These are phyloP conservation scores for Felis chaus DNA, from an alignment of 2,113 vertebrate genomes.

Conservation along the genomic window DNA sequence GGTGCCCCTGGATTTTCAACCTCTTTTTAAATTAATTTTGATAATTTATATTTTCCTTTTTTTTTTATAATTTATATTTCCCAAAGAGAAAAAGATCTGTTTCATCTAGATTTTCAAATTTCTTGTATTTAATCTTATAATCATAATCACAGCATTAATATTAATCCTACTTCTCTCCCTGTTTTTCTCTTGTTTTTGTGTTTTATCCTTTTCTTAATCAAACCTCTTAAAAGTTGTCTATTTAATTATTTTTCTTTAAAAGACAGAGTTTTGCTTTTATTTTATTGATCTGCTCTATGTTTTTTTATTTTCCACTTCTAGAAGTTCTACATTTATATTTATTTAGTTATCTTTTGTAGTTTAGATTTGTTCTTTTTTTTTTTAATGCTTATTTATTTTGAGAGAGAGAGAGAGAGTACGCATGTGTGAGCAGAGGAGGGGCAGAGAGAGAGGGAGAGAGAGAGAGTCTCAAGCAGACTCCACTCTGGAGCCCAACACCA, in stretches of 20 bases:
- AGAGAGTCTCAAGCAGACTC: background rate
- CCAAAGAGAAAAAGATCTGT: background rate
- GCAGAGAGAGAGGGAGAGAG: background rate
- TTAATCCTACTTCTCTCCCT: background rate
- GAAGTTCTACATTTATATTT: background rate
- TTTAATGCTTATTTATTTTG: background rate
- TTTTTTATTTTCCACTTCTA: background rate
- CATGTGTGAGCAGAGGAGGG: background rate
- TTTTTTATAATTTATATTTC: background rate
- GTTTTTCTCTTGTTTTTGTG: background rate
- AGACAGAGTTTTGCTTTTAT: background rate
- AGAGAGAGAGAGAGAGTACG: background rate
- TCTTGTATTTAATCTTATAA: background rate
- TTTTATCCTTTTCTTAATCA: background rate
- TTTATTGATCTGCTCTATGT: background rate
- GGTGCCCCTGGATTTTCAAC: background rate
- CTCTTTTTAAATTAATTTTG: background rate
- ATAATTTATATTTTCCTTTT: background rate
- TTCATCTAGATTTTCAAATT: background rate
- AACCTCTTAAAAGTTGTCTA: background rate
- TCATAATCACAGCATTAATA: background rate
- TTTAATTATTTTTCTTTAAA: background rate
- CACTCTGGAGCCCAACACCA: background rate
- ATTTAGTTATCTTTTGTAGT: background rate
- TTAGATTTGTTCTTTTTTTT: background rate